Evolutionary conservation across 1,140 invertebrate genomes (phyloP).

Genomic region (Heliothis virescens): DNA sequence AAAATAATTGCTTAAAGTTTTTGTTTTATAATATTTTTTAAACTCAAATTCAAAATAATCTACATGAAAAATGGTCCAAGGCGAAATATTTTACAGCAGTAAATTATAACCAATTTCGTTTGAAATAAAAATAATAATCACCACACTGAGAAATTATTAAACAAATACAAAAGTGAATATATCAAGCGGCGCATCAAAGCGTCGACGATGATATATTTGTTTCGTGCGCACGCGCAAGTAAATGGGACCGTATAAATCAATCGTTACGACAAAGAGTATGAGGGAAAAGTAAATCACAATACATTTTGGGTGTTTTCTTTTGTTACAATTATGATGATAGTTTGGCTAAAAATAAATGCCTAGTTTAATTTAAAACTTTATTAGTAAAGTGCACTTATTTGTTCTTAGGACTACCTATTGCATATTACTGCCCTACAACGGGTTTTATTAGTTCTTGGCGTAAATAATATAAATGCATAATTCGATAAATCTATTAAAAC

Average conservation of each 20-base stretch:
- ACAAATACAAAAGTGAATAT: slow-evolving; percentile 56
- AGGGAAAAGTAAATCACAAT: not conserved
- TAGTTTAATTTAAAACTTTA: too few species aligned
- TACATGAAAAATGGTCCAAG: slow-evolving; percentile 1
- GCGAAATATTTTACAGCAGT: slow-evolving; percentile 25
- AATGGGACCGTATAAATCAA: slow-evolving; percentile 62
- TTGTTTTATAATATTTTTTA: not conserved
- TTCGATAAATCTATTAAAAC: too few species aligned
- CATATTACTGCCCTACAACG: too few species aligned
- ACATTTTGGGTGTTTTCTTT: not conserved
- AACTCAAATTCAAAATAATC: slow-evolving; percentile 15
- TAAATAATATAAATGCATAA: too few species aligned
- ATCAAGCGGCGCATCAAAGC: slow-evolving; percentile 55
- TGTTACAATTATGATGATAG: too few species aligned
- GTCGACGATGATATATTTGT: slow-evolving; percentile 61
- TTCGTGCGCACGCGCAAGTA: slow-evolving; percentile 58
- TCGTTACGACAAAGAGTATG: slow-evolving; percentile 53
- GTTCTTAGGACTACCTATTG: too few species aligned
- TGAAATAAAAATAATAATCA: slow-evolving; percentile 48
- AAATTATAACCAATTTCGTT: slow-evolving; percentile 45
- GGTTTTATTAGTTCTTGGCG: too few species aligned
- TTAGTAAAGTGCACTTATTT: too few species aligned
- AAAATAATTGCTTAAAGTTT: too few species aligned
- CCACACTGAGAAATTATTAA: slow-evolving; percentile 48
- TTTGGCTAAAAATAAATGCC: too few species aligned